Evolutionary conservation across 2,113 vertebrate genomes (phyloP).

Genomic region (Ancistrus triradiatus): DNA sequence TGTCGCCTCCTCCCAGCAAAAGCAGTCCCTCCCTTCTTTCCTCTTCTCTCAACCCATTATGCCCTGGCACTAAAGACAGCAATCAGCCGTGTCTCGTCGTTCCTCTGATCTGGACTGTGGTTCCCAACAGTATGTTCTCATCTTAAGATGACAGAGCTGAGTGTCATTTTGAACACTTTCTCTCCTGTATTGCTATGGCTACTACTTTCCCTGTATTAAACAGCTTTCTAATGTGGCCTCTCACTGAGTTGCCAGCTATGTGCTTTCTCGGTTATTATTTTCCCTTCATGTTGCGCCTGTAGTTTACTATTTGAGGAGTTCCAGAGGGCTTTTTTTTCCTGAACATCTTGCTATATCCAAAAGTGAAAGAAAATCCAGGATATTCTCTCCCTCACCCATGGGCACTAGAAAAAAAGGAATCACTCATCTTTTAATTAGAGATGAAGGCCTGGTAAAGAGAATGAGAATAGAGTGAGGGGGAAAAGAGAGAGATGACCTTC

Average conservation of each 20-base stretch:
- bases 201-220: too few species aligned
- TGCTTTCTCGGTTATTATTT: not conserved
- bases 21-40: conserved; percentile 67
- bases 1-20: conserved; percentile 76
- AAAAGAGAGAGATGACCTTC: conserved; percentile 79
- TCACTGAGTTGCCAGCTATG: too few species aligned
- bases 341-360: conserved; percentile 62
- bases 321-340: too few species aligned
- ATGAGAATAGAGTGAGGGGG: conserved; percentile 44
- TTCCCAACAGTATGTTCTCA: not conserved
- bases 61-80: conserved; percentile 1
- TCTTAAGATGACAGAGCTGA: not conserved
- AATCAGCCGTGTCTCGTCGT: not conserved
- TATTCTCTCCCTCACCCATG: conserved; percentile 58
- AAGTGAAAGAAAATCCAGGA: not conserved
- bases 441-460: conserved; percentile 61
- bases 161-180: not conserved
- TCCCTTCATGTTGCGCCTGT: not conserved
- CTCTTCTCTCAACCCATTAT: conserved; percentile 45
- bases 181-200: too few species aligned
- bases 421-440: conserved; percentile 76
- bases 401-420: conserved; percentile 63
- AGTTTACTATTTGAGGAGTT: too few species aligned
- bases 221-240: too few species aligned
- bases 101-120: not conserved